A percentile compares a stretch with the other conserved stretches of the same genome.
Evolutionary conservation across 1,140 invertebrate species (phyloP).

Genomic region (Colletes latitarsis): DNA sequence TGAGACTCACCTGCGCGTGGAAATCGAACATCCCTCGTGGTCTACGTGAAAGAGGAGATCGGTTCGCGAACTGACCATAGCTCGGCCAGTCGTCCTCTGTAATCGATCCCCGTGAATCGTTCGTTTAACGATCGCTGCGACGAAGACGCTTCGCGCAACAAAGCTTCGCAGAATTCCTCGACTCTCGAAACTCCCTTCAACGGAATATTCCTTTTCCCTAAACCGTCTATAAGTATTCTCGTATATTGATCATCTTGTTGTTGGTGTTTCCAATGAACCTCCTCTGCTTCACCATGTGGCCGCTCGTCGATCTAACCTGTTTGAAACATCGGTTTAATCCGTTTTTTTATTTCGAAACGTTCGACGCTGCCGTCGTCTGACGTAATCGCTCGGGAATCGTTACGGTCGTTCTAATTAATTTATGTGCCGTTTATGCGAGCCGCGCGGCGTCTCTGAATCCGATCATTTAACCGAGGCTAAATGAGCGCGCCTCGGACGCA

Average conservation of each 20-base stretch:
- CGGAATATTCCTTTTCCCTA: not conserved
- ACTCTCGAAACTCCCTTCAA: not conserved
- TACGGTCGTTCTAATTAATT: conserved; percentile 39
- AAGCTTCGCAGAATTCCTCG: not conserved
- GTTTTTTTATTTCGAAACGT: no score
- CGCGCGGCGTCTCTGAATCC: conserved; percentile 7
- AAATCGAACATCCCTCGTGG: conserved; percentile 7
- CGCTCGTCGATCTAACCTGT: conserved; percentile 72
- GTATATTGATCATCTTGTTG: conserved; percentile 78
- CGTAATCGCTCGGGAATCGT: not conserved
- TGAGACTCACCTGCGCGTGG: conserved; percentile 26
- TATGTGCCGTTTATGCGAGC: conserved; percentile 1
- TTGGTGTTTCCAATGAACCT: conserved; percentile 77
- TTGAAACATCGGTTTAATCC: not conserved
- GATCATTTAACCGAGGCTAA: conserved; percentile 27
- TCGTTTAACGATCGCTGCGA: not conserved
- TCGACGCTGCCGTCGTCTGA: no score
- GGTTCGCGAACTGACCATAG: conserved; percentile 29
- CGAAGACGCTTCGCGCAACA: not conserved
- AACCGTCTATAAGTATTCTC: conserved; percentile 67
- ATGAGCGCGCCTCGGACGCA: conserved; percentile 23
- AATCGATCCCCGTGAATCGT: conserved; percentile 6
- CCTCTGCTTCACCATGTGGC: conserved; percentile 77
- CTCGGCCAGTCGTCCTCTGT: not conserved
- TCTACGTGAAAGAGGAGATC: conserved; percentile 32